Evolutionary conservation across 2,113 vertebrate species (phyloP).

Genomic region (Eolophus roseicapilla): DNA sequence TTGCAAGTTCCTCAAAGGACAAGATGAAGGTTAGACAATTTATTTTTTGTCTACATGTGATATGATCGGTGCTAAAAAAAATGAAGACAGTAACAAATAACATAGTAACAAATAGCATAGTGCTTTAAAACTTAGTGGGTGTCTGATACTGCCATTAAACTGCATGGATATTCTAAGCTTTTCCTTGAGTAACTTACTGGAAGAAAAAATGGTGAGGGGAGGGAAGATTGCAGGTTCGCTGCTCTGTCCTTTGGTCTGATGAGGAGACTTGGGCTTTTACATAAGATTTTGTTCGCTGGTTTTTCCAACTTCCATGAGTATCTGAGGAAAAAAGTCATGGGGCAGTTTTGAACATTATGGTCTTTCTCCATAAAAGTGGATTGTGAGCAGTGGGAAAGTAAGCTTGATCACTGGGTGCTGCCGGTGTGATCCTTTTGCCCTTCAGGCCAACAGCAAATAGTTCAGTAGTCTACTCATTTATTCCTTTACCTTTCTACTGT

Average conservation of each 20-base stretch:
- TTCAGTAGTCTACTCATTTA: neutral
- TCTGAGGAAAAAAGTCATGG: neutral
- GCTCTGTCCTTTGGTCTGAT: neutral
- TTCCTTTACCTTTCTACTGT: neutral
- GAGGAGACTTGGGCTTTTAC: neutral
- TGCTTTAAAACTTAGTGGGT: neutral
- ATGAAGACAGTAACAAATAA: neutral
- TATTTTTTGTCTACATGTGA: neutral
- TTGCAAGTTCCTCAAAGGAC: slow-evolving; percentile 84
- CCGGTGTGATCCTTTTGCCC: neutral
- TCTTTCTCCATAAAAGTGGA: neutral
- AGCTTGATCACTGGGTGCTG: neutral
- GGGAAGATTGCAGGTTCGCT: neutral
- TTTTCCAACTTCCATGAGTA: neutral
- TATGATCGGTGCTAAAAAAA: neutral
- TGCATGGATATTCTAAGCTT: neutral
- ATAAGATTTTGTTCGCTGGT: neutral
- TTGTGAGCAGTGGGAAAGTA: neutral
- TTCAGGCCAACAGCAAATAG: neutral
- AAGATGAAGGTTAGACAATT: slow-evolving; percentile 87
- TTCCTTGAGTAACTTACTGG: neutral
- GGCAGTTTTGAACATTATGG: neutral
- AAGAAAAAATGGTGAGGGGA: neutral
- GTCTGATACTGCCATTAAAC: neutral
- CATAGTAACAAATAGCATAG: neutral